Conservation (phyloP, 1,140 invertebrate genomes). For the Heliconius himera region DNA sequence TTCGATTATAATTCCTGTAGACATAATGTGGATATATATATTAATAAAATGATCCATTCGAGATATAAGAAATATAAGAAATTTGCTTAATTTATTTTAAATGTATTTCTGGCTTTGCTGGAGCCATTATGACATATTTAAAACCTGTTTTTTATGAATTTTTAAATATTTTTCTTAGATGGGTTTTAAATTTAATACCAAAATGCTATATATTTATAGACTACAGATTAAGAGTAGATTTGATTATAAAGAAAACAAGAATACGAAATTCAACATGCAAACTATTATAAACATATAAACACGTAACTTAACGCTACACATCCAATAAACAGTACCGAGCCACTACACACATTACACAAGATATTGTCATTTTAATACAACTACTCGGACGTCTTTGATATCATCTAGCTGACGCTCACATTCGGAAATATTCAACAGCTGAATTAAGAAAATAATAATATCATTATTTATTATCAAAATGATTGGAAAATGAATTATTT, state of each 20-base stretch:
- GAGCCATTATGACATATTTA: too few species aligned
- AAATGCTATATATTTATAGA: not conserved
- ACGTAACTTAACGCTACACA: constrained; percentile 18
- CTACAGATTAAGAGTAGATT: not conserved
- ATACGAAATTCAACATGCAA: not conserved
- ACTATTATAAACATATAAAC: constrained; percentile 4
- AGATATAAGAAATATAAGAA: not conserved
- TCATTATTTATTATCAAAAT: too few species aligned
- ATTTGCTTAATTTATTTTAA: not conserved
- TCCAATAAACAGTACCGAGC: constrained; percentile 8
- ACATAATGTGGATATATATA: too few species aligned
- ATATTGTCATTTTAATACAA: constrained; percentile 70
- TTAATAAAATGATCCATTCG: not conserved
- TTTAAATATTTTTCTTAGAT: not conserved
- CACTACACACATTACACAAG: constrained; percentile 45
- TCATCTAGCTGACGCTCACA: constrained; percentile 58
- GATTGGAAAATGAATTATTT: too few species aligned
- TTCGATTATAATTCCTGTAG: not conserved
- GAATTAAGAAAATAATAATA: not conserved
- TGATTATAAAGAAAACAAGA: not conserved
- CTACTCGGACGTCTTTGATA: constrained; percentile 69
- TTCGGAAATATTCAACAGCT: not conserved
- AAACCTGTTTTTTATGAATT: too few species aligned
- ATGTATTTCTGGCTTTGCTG: not conserved
- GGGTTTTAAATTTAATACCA: not conserved